Evolutionary conservation across 2,888 invertebrate genomes (phyloP).

Genomic region (Acleris laterana): DNA sequence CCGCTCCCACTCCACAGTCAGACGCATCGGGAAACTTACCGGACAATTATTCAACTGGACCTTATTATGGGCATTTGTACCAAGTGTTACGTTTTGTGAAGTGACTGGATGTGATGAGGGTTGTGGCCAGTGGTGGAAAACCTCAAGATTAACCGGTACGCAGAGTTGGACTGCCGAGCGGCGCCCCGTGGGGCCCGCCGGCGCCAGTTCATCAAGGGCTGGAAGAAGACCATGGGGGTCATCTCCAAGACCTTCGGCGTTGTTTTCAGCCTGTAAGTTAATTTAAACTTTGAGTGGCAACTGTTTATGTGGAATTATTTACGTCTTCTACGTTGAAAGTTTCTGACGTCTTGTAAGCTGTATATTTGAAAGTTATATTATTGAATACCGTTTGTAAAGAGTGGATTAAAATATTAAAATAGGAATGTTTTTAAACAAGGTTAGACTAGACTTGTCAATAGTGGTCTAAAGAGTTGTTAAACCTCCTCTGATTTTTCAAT

Average conservation of each 20-base stretch:
- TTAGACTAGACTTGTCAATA: too few species aligned
- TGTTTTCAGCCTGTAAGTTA: constrained; percentile 91
- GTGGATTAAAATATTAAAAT: too few species aligned
- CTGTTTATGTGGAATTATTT: too few species aligned
- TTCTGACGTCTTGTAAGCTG: too few species aligned
- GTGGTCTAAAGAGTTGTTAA: too few species aligned
- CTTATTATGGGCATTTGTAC: constrained; percentile 9
- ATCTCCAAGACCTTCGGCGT: constrained; percentile 91
- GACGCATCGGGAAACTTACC: background rate
- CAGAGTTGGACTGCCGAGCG: constrained; percentile 74
- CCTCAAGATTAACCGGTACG: constrained; percentile 80
- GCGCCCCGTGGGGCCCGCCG: constrained; percentile 77
- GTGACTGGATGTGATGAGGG: constrained; percentile 66
- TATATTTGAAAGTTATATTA: too few species aligned
- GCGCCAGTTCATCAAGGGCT: constrained; percentile 80
- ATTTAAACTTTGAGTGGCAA: constrained; percentile 19
- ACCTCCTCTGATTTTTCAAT: too few species aligned
- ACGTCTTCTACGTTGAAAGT: too few species aligned
- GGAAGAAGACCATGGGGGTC: constrained; percentile 88
- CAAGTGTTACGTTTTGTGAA: constrained; percentile 54
- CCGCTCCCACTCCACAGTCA: constrained; percentile 9
- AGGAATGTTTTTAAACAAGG: too few species aligned
- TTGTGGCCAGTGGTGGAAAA: constrained; percentile 52
- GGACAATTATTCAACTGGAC: background rate
- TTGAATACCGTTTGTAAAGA: too few species aligned